A percentile compares a stretch with the other conserved stretches of the same genome.
These are phyloP conservation scores for Mormyrus proboscirostris DNA, from an alignment of 2,797 vertebrate genomes.

Conservation along the genomic window DNA sequence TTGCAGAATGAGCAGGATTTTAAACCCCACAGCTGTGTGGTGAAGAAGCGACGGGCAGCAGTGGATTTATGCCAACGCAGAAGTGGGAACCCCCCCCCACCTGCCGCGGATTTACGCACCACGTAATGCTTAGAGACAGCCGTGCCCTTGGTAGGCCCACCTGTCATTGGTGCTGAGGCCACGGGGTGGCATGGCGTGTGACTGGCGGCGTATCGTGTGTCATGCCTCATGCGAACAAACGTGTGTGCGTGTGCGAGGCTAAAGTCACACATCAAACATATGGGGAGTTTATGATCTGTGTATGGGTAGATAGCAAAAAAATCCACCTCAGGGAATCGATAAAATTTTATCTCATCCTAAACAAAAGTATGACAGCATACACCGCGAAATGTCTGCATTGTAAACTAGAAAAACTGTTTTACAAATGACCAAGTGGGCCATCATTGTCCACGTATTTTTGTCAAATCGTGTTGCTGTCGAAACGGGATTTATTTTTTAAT, in stretches of 20 bases:
- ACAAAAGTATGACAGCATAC: not conserved
- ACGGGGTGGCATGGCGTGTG: conserved; percentile 41
- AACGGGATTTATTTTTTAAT: conserved; percentile 14
- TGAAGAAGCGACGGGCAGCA: conserved; percentile 38
- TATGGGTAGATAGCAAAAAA: not conserved
- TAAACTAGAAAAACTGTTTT: not conserved
- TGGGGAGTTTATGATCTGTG: conserved; percentile 6
- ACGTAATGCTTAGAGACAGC: conserved; percentile 62
- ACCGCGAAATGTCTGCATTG: not conserved
- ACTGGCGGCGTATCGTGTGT: conserved; percentile 29
- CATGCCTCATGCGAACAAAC: conserved; percentile 36
- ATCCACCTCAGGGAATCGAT: not conserved
- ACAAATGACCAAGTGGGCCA: conserved; percentile 20
- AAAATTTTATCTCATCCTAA: not conserved
- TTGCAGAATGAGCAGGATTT: not conserved
- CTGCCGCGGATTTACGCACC: conserved; percentile 50
- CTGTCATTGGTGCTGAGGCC: conserved; percentile 57
- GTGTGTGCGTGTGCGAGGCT: not conserved
- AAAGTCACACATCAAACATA: not conserved
- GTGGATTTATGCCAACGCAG: conserved; percentile 58
- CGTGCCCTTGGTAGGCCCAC: conserved; percentile 57
- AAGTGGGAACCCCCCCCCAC: conserved; percentile 53
- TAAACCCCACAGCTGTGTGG: not conserved
- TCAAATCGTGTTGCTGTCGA: not conserved
- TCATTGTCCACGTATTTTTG: not conserved